These are phyloP conservation scores for Pampusana beccarii DNA, from an alignment of 2,113 vertebrate species.

Conservation along the genomic window DNA sequence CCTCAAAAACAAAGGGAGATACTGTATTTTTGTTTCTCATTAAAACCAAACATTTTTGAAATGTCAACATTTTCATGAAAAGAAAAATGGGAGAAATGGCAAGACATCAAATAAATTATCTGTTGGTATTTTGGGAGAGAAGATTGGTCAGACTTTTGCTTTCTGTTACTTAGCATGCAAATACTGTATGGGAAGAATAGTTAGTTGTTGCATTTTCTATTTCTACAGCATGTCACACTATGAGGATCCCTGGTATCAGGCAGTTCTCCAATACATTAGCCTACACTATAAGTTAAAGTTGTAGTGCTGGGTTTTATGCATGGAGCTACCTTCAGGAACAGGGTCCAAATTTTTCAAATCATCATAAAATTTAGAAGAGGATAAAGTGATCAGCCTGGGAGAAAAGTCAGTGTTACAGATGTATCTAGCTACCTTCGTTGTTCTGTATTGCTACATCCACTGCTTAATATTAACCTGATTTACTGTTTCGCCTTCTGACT, in stretches of 20 bases:
- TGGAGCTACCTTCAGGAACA: not conserved
- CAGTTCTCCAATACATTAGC: not conserved
- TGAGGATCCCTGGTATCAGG: not conserved
- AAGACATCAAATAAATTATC: not conserved
- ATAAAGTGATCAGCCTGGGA: not conserved
- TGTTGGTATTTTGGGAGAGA: not conserved
- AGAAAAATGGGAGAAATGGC: not conserved
- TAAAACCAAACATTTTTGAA: not conserved
- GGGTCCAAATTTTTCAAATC: not conserved
- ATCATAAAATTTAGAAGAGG: not conserved
- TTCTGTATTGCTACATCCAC: not conserved
- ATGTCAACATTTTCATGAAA: not conserved
- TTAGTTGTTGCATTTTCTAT: rapidly evolving
- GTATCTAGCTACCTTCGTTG: not conserved
- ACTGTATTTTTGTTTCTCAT: not conserved
- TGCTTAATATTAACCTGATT: not conserved
- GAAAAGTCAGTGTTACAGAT: not conserved
- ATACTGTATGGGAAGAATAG: not conserved
- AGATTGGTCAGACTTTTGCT: not conserved
- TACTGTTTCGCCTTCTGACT: not conserved
- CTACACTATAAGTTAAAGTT: not conserved
- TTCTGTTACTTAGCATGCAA: not conserved
- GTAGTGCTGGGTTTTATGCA: not conserved
- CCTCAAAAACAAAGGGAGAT: not conserved
- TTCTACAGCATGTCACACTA: not conserved